phyloP scores from a whole-genome alignment of 2,888 invertebrate species.

The Vannuccia rotundouncinata region DNA sequence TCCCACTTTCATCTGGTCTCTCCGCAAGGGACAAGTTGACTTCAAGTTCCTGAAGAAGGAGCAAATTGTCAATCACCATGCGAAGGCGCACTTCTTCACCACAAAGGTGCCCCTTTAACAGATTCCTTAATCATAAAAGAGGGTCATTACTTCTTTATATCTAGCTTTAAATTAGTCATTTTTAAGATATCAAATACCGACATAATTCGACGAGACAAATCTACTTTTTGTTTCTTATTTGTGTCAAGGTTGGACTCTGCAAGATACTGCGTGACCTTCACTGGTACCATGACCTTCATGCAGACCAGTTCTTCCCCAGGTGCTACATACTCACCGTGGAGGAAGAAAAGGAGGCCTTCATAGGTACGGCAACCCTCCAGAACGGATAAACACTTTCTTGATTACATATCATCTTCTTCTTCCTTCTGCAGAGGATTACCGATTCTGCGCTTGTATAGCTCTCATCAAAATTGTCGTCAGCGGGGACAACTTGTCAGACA shows the following conservation, averaged over 20 bases:
- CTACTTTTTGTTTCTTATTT: background rate
- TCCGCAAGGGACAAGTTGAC: slow-evolving; percentile 73
- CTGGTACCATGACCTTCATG: slow-evolving; percentile 57
- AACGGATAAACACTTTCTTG: background rate
- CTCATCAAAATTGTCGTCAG: slow-evolving; percentile 68
- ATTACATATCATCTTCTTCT: background rate
- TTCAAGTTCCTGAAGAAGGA: slow-evolving; percentile 64
- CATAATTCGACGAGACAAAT: too few relatives aligned
- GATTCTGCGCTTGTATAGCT: slow-evolving; percentile 77
- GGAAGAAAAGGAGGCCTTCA: slow-evolving; percentile 46
- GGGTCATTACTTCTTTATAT: too few relatives aligned
- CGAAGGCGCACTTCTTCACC: slow-evolving; percentile 70
- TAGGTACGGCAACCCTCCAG: slow-evolving; percentile 41
- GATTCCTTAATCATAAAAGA: too few relatives aligned
- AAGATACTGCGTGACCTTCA: slow-evolving; percentile 43
- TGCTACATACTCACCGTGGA: slow-evolving; percentile 66
- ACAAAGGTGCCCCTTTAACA: slow-evolving; percentile 65
- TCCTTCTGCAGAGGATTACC: slow-evolving; percentile 68
- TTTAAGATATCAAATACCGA: too few relatives aligned
- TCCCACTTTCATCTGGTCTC: slow-evolving; percentile 77
- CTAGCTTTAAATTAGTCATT: too few relatives aligned
- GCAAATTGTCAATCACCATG: slow-evolving; percentile 72
- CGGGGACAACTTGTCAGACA: background rate
- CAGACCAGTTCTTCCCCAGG: slow-evolving; percentile 73
- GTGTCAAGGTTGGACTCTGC: slow-evolving; percentile 44